Percentiles rank a stretch among this genome's conserved stretches.
Conservation (phyloP, 2,797 vertebrate species). For the Phoebastria nigripes region DNA sequence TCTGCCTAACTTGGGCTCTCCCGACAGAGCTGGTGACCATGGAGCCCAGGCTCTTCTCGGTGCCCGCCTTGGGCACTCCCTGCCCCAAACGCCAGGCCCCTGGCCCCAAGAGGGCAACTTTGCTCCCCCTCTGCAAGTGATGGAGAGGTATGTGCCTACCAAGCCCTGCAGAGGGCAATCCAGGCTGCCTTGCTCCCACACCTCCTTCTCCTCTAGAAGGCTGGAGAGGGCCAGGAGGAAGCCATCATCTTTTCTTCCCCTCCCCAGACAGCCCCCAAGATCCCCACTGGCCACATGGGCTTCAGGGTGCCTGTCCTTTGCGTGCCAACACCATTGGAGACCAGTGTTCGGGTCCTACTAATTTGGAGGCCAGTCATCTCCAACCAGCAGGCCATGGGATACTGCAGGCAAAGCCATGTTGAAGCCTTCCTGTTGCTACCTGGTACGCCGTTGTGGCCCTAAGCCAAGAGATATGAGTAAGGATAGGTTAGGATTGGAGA, state of each 20-base stretch:
- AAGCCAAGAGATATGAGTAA: neutral
- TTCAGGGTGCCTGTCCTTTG: neutral
- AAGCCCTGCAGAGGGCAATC: neutral
- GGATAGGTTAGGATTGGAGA: neutral
- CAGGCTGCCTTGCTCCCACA: neutral
- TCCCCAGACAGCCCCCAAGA: neutral
- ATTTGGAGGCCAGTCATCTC: neutral
- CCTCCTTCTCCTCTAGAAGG: neutral
- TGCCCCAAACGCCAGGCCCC: neutral
- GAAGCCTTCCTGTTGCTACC: neutral
- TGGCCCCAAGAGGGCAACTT: neutral
- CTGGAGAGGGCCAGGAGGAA: neutral
- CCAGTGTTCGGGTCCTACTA: neutral
- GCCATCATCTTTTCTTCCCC: neutral
- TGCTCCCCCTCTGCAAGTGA: neutral
- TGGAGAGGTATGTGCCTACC: neutral
- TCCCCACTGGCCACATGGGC: neutral
- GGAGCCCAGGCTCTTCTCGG: neutral
- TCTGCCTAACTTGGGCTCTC: neutral
- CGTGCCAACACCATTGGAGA: neutral
- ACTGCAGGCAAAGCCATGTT: neutral
- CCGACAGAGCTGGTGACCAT: neutral
- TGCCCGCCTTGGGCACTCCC: neutral
- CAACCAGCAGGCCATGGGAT: neutral
- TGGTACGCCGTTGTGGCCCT: neutral